Evolutionary conservation across 2,888 invertebrate species (phyloP).

Genomic region (Drosophila merina): DNA sequence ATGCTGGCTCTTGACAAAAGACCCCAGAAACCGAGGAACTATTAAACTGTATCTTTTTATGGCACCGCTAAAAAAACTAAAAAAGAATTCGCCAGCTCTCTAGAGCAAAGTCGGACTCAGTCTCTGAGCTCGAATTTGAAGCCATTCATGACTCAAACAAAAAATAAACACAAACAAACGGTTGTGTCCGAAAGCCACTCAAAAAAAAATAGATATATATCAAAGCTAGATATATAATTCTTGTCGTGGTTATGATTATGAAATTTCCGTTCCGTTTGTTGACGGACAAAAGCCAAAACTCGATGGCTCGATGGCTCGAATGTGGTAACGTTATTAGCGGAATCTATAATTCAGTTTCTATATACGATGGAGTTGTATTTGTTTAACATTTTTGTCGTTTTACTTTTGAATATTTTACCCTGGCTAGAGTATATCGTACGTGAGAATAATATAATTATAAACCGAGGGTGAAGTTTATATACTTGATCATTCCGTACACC

Average conservation of each 20-base stretch:
- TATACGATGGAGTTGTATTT: background rate
- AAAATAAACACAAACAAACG: constrained; percentile 19
- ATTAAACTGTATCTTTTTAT: constrained; percentile 73
- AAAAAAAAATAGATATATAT: background rate
- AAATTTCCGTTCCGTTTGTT: constrained; percentile 71
- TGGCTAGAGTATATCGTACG: constrained; percentile 66
- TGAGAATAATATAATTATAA: constrained; percentile 75
- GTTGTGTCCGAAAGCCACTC: constrained; percentile 33
- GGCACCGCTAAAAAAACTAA: constrained; percentile 61
- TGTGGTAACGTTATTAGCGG: constrained; percentile 21
- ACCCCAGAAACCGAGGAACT: constrained; percentile 35
- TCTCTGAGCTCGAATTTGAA: constrained; percentile 29
- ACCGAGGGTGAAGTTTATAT: constrained; percentile 43
- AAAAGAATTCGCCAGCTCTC: constrained; percentile 19
- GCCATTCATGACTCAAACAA: constrained; percentile 55
- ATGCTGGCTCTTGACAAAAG: constrained; percentile 13
- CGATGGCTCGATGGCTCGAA: constrained; percentile 41
- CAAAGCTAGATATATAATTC: constrained; percentile 40
- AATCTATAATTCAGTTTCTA: constrained; percentile 15
- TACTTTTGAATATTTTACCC: constrained; percentile 58
- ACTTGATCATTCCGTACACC: constrained; percentile 42
- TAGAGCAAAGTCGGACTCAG: too few relatives aligned
- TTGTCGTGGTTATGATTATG: constrained; percentile 65
- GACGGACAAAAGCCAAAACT: constrained; percentile 47
- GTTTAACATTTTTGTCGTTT: constrained; percentile 40